These are phyloP conservation scores for Drosophila sturtevanti DNA, from an alignment of 1,140 invertebrate genomes.

Conservation along the genomic window DNA sequence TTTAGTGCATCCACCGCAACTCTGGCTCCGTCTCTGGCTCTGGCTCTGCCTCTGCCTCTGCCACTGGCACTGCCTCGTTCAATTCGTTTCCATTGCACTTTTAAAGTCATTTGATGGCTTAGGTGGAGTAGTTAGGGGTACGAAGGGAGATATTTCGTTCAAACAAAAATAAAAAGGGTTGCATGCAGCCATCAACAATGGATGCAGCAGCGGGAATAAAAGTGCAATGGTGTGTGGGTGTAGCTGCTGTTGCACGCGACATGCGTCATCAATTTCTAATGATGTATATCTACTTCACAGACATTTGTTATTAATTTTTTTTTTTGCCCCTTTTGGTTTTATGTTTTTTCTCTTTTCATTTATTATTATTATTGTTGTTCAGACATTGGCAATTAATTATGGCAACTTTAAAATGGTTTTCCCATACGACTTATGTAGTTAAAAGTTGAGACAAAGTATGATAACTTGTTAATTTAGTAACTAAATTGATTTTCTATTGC, in stretches of 20 bases:
- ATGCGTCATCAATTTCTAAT: slow-evolving; percentile 82
- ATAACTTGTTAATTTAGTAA: background rate
- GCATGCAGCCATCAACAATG: slow-evolving; percentile 53
- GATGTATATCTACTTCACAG: slow-evolving; percentile 69
- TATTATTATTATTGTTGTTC: slow-evolving; percentile 5
- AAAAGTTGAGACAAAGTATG: background rate
- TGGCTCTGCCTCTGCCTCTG: background rate
- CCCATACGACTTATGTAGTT: slow-evolving; percentile 7
- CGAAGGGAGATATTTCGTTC: slow-evolving; percentile 2
- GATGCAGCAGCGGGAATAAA: slow-evolving; percentile 16
- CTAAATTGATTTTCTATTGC: background rate
- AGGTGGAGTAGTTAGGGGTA: background rate
- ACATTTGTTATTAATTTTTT: slow-evolving; percentile 69
- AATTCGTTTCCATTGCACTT: slow-evolving; percentile 40
- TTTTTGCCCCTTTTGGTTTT: slow-evolving; percentile 44
- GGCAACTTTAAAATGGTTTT: slow-evolving; percentile 29
- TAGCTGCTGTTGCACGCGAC: slow-evolving; percentile 72
- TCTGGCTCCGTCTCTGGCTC: slow-evolving; percentile 1
- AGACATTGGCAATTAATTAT: slow-evolving; percentile 43
- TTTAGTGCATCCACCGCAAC: slow-evolving; percentile 34
- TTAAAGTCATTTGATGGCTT: slow-evolving; percentile 21
- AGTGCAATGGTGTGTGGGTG: slow-evolving; percentile 7
- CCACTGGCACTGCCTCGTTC: background rate
- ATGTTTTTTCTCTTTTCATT: no score
- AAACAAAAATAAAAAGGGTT: slow-evolving; percentile 39